Base-by-base conservation (phyloP, 92 coral and sea anemone genomes). In the Montipora capitata region DNA sequence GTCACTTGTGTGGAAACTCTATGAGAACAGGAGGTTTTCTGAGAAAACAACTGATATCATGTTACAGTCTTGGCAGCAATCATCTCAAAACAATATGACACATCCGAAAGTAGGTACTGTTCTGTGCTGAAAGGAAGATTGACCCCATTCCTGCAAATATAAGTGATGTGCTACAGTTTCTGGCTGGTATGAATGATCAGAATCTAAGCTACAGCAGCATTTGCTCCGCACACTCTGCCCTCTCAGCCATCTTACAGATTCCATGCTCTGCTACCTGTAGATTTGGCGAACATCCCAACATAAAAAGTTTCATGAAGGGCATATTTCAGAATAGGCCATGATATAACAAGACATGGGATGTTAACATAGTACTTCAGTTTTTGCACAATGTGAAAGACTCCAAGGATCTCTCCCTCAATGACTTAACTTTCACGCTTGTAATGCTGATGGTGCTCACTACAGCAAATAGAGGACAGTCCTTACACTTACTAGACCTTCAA, bases 11-110 rank as follows among this genome's bases (percentile, higher is more conserved):
- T 51, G 94, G 92, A 65, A 40, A 82, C 59, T 40, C 61, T 88
- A 87, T 84, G 12, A 88, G 38, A 52, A 91, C 85, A 88, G 86
- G 81, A 92, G 94, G 7, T 80, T 91, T 91, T 82, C 92, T 84
- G 59, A 48, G 15, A 65, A 72, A 64, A 73, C 94, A 79, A 91
- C 92, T 70, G 18, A 82, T 12, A 87, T 68, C 70, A 51, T 91
- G 58, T 39, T 87, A 1, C 63, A 87, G 51, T 91, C 94, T 13
- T 76, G 94, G 92, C 20, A 56, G 13, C 18, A 74, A 2, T 81
- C 85, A 7, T 79, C 92, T 6, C 72, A 44, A 89, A 89, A 52
- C 93, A 92, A 51, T 92, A 89, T 79, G 90, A 84, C 89, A 88
- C 67, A 72, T 92, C 69, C 68, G 56, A 7, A 88, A 71, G 69